Conservation (phyloP, 2,888 invertebrate species). For the Cryptus viduatorius region DNA sequence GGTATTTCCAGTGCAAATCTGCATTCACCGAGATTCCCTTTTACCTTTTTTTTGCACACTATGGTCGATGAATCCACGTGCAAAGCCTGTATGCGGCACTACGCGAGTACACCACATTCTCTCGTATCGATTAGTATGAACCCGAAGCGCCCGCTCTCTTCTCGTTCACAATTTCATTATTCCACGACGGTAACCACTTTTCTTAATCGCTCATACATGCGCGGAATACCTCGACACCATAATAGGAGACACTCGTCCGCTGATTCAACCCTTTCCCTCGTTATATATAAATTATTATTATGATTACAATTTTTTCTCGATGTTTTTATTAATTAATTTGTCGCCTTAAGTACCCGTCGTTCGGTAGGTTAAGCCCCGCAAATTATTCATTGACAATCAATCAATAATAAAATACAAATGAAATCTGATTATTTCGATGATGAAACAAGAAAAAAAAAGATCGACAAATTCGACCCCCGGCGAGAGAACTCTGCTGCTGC, state of each 20-base stretch:
- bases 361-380: too few relatives aligned
- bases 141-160: constrained; percentile 48
- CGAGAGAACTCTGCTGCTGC: not conserved
- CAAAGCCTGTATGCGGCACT: constrained; percentile 22
- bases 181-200: constrained; percentile 68
- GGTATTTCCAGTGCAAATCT: constrained; percentile 43
- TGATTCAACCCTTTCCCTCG: constrained; percentile 47
- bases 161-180: constrained; percentile 66
- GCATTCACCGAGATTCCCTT: constrained; percentile 4
- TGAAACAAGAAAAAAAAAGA: not conserved
- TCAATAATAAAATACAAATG: too few relatives aligned
- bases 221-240: constrained; percentile 64
- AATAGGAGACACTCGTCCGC: constrained; percentile 49
- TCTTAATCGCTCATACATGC: constrained; percentile 71
- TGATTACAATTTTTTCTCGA: not conserved
- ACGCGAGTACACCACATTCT: constrained; percentile 38
- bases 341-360: too few relatives aligned
- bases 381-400: too few relatives aligned
- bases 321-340: too few relatives aligned
- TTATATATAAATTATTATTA: constrained; percentile 1
- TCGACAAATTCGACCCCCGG: not conserved
- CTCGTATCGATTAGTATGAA: constrained; percentile 64
- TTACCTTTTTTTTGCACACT: constrained; percentile 7
- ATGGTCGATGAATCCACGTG: not conserved
- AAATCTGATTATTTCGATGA: not conserved